These are phyloP conservation scores for Micropoecilia bifurca DNA, from an alignment of 2,797 vertebrate genomes.

Conservation along the genomic window DNA sequence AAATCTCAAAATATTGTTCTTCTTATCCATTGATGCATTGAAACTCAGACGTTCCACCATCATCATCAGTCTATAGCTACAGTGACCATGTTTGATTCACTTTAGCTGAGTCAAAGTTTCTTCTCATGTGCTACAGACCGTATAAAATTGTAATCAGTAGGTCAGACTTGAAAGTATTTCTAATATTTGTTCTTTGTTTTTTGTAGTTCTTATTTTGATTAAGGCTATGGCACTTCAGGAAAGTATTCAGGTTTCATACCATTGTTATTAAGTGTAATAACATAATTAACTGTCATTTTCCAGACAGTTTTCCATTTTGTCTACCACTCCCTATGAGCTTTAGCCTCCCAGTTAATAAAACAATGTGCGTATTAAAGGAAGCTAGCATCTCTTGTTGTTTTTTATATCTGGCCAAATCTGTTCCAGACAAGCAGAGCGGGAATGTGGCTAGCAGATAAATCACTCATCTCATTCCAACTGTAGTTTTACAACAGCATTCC, in stretches of 20 bases:
- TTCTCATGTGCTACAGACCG: background rate
- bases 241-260: background rate
- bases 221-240: background rate
- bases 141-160: background rate
- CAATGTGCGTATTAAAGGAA: background rate
- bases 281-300: background rate
- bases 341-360: background rate
- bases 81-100: background rate
- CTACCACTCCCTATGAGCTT: background rate
- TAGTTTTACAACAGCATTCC: background rate
- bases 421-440: background rate
- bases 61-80: background rate
- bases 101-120: background rate
- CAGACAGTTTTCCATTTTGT: background rate
- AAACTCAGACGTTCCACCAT: background rate
- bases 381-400: no score
- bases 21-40: background rate
- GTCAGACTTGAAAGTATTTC: background rate
- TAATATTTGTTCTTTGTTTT: background rate
- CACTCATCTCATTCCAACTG: background rate
- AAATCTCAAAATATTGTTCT: background rate
- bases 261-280: background rate
- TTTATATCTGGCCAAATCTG: background rate
- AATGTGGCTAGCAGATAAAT: background rate
- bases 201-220: background rate